Percentiles rank a stretch among this genome's conserved stretches.
Conservation (phyloP, 2,113 vertebrate species). For the Leptodactylus fuscus region DNA sequence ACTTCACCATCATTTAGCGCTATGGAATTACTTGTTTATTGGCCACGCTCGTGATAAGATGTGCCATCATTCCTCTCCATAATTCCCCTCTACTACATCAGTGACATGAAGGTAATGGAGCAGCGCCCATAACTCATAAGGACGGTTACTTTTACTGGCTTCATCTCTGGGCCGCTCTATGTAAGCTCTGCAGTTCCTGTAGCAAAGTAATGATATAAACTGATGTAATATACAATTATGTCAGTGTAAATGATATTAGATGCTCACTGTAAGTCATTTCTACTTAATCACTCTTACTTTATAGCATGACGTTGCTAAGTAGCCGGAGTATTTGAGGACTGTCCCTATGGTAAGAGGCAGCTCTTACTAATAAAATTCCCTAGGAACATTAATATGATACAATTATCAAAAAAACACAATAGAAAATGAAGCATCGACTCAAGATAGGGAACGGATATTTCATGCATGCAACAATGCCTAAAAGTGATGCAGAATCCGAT, state of each 20-base stretch:
- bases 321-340: neutral
- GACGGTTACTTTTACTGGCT: neutral
- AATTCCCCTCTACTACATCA: neutral
- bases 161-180: neutral
- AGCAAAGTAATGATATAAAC: neutral
- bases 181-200: neutral
- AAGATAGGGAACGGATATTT: neutral
- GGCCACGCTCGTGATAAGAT: neutral
- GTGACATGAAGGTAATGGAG: neutral
- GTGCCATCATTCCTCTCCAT: neutral
- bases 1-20: neutral
- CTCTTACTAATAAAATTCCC: neutral
- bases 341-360: neutral
- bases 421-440: neutral
- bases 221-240: neutral
- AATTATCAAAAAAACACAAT: neutral
- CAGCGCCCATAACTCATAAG: neutral
- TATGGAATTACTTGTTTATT: neutral
- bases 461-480: neutral
- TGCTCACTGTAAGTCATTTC: neutral
- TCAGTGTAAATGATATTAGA: neutral
- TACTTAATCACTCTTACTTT: neutral
- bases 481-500: too few species aligned
- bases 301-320: neutral
- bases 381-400: neutral